Percentiles rank a stretch among this genome's conserved stretches.
Conservation (phyloP, 92 coral and sea anemone species). For the Parazoanthus swiftii region DNA sequence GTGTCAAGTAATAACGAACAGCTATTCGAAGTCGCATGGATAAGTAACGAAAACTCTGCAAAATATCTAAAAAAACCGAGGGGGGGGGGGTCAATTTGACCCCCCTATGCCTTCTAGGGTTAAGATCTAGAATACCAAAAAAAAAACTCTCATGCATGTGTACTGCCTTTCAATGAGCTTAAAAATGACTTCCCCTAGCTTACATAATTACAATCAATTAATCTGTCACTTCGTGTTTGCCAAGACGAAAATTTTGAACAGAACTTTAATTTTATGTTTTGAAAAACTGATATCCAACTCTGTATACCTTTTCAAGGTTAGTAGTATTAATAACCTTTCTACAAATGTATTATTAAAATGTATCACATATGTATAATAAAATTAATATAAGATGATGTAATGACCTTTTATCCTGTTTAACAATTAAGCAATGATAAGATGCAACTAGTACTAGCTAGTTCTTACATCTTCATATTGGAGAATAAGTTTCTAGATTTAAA, state of each 20-base stretch:
- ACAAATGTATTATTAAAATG: no score
- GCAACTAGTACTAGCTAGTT: neutral
- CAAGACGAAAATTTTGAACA: neutral
- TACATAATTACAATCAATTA: neutral
- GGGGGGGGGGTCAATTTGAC: no score
- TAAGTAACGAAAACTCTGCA: no score
- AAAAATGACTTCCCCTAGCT: no score
- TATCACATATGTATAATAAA: no score
- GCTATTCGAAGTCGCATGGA: no score
- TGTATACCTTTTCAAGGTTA: conserved; percentile 23
- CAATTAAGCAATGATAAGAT: neutral
- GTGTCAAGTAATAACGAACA: no score
- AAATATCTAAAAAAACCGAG: no score
- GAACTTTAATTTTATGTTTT: neutral
- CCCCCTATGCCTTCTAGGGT: no score
- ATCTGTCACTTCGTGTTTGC: neutral
- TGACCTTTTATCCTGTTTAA: neutral
- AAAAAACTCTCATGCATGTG: neutral
- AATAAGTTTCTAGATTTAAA: no score
- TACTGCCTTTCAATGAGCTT: no score
- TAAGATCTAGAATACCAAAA: no score
- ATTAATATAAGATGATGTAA: neutral
- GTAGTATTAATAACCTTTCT: neutral
- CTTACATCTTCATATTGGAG: neutral
- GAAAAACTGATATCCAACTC: conserved; percentile 39